Percentiles rank a stretch among this genome's conserved stretches.
Evolutionary conservation across 2,113 vertebrate species (phyloP).

Genomic region (Cyphomyrus plagiostoma): DNA sequence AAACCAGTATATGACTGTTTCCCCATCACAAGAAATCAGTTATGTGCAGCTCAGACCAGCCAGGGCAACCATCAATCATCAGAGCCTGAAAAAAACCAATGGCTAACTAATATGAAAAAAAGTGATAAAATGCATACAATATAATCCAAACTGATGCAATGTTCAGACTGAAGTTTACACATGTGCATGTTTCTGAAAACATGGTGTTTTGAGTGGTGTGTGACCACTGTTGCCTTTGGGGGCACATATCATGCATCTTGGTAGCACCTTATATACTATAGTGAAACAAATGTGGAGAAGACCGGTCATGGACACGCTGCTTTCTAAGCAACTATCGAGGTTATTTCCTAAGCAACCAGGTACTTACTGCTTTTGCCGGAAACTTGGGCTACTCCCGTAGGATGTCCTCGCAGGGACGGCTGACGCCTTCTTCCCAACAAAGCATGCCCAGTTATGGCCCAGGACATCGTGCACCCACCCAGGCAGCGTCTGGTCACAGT

Average conservation of each 20-base stretch:
- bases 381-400: slow-evolving; percentile 9
- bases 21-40: not conserved
- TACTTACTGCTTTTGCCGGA: slow-evolving; percentile 21
- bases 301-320: not conserved
- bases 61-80: not conserved
- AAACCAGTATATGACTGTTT: not conserved
- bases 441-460: slow-evolving; percentile 92
- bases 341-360: not conserved
- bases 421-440: slow-evolving; percentile 67
- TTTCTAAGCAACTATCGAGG: not conserved
- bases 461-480: slow-evolving; percentile 92
- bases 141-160: not conserved
- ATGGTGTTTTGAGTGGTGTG: not conserved
- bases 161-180: not conserved
- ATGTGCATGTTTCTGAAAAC: not conserved
- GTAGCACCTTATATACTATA: not conserved
- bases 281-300: not conserved
- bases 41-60: not conserved
- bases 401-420: slow-evolving; percentile 38
- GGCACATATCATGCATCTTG: not conserved
- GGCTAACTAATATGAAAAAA: not conserved
- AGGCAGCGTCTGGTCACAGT: slow-evolving; percentile 82
- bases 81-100: not conserved
- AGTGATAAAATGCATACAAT: not conserved
- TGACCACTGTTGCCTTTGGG: not conserved